Conservation (phyloP, 2,113 vertebrate genomes). For the Petaurus breviceps region DNA sequence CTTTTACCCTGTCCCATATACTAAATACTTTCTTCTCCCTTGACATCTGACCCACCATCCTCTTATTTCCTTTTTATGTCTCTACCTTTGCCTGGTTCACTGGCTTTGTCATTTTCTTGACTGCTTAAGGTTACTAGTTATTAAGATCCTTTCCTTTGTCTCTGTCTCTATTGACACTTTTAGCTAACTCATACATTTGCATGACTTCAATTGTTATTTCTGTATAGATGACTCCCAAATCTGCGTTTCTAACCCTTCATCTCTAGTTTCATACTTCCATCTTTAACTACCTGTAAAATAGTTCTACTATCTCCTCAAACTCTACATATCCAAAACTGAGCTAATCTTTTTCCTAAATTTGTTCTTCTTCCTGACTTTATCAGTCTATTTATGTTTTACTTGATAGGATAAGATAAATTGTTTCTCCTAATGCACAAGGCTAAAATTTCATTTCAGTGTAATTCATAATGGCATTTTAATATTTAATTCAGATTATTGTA, state of each 20-base stretch:
- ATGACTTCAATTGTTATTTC: neutral
- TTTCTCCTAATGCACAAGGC: slow-evolving; percentile 11
- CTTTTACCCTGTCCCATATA: neutral
- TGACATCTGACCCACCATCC: neutral
- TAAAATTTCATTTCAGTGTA: slow-evolving; percentile 19
- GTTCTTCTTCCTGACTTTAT: neutral
- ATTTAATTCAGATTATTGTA: neutral
- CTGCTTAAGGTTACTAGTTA: too few relatives aligned
- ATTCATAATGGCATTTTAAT: neutral
- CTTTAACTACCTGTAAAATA: neutral
- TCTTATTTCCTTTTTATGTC: neutral
- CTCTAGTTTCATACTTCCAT: neutral
- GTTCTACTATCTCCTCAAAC: neutral
- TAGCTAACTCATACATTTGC: neutral
- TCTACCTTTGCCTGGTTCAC: neutral
- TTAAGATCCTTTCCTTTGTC: neutral
- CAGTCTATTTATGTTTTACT: neutral
- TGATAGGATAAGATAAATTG: neutral
- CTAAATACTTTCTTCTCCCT: neutral
- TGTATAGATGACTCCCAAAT: neutral
- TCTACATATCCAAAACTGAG: neutral
- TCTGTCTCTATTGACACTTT: neutral
- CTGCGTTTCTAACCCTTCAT: neutral
- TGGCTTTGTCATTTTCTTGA: neutral
- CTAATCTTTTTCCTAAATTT: neutral